Evolutionary conservation across 2,888 invertebrate species (phyloP), one percentile per base, ranked within the genome.

Genomic region (Anoplius nigerrimus): DNA sequence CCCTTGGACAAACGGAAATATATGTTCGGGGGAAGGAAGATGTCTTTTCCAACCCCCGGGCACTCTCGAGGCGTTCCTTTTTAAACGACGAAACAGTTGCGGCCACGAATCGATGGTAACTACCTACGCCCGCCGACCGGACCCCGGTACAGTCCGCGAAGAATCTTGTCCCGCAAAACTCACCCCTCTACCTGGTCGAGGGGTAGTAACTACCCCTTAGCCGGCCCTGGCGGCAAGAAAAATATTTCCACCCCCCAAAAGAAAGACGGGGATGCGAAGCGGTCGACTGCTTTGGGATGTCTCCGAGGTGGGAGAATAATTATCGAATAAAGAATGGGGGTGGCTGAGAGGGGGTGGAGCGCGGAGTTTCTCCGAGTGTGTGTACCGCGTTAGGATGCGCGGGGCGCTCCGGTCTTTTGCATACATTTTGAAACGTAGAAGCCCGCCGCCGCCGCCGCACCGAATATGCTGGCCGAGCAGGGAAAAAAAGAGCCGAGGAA

Each of bases 61-160:
- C n/a, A n/a, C n/a, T n/a, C 81, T 82, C 77, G 79, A 77, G 79
- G 84, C 82, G 81, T 86, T 85, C 77, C 83, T 88, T 87, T 87
- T 86, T 87, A 82, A 87, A 85, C 86, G 84, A 76, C 83, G 86
- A 86, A 87, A 87, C 88, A 87, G 87, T 87, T 87, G 87, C 87
- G 87, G 80, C 87, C 87, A 88, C 88, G 86, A 88, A 88, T 88
- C 88, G 88, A 88, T 88, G 88, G 86, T 86, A 87, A 88, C 88
- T 87, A 86, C 87, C n/a, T n/a, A n/a, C n/a, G n/a, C n/a, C n/a
- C n/a, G 84, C 82, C 81, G 83, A 75, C 86, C 85, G 88, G 87
- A 87, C 87, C 74, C 75, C 76, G 66, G 88, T 88, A 87, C 87
- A 88, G 87, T 87, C 87, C 74, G 69, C 21, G 20, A 62, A 85